Evolutionary conservation across 2,113 vertebrate genomes (phyloP).

Genomic region (Dipodomys stephensi): DNA sequence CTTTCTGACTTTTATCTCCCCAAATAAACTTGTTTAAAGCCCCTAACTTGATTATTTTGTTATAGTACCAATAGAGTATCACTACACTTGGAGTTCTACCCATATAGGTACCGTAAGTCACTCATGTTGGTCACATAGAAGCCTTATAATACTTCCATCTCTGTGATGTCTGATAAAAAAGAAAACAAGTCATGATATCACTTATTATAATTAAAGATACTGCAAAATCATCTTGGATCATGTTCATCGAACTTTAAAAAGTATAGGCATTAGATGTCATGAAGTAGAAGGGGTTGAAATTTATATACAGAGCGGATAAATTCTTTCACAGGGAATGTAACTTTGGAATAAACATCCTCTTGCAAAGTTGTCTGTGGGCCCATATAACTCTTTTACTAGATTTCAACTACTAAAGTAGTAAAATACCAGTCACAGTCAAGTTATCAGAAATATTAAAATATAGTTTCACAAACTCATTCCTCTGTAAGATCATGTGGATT

Average conservation of each 20-base stretch:
- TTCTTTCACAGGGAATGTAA: no score
- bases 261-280: background rate
- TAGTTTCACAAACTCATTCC: no score
- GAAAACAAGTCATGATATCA: background rate
- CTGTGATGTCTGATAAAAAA: background rate
- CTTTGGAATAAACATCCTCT: background rate
- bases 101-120: no score
- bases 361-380: no score
- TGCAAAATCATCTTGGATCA: no score
- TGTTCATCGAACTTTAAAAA: background rate
- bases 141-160: background rate
- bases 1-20: no score
- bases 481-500: background rate
- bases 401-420: background rate
- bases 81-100: no score
- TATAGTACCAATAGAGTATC: no score
- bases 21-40: no score
- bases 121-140: background rate
- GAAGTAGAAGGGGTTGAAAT: background rate
- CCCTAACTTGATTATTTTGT: no score
- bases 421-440: background rate
- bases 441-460: no score
- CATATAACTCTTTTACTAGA: background rate
- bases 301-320: background rate
- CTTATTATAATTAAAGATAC: no score